phyloP scores from a whole-genome alignment of 2,888 invertebrate species.

The Aleiodes alternator region DNA sequence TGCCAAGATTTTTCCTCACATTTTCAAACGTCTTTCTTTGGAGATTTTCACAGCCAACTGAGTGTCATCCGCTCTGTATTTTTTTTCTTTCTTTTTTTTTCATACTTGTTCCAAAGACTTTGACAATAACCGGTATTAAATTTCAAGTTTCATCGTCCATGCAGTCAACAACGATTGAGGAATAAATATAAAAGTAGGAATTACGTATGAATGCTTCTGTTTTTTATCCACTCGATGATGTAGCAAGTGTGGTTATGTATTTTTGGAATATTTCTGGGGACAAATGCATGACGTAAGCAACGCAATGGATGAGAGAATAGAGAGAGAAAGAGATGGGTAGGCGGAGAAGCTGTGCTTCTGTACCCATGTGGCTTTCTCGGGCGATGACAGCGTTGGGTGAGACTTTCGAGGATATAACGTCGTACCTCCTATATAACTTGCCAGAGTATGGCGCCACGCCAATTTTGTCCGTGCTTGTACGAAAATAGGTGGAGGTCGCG shows the following conservation, averaged over 20 bases:
- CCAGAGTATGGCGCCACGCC: constrained; percentile 40
- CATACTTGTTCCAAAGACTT: not conserved
- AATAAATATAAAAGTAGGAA: constrained; percentile 23
- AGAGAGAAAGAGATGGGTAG: not conserved
- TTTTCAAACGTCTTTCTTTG: constrained; percentile 8
- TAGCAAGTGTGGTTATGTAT: constrained; percentile 4
- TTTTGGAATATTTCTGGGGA: constrained; percentile 24
- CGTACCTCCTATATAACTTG: constrained; percentile 3
- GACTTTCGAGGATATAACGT: constrained; percentile 27
- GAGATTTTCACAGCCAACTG: not conserved
- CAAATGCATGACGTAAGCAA: constrained; percentile 30
- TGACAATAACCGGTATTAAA: constrained; percentile 6
- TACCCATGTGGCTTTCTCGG: constrained; percentile 37
- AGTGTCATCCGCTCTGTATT: not conserved
- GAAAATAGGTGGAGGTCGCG: constrained; percentile 49
- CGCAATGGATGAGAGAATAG: constrained; percentile 12
- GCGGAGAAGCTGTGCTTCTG: constrained; percentile 5
- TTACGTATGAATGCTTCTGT: not conserved
- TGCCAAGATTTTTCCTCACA: constrained; percentile 3
- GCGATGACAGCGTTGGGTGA: constrained; percentile 38
- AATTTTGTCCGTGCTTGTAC: constrained; percentile 44
- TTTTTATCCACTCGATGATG: no score
- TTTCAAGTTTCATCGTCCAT: constrained; percentile 19
- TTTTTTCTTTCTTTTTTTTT: not conserved
- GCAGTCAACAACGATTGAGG: not conserved